Evolutionary conservation across 1,140 invertebrate genomes (phyloP).

Genomic region (Lordiphosa mommai): DNA sequence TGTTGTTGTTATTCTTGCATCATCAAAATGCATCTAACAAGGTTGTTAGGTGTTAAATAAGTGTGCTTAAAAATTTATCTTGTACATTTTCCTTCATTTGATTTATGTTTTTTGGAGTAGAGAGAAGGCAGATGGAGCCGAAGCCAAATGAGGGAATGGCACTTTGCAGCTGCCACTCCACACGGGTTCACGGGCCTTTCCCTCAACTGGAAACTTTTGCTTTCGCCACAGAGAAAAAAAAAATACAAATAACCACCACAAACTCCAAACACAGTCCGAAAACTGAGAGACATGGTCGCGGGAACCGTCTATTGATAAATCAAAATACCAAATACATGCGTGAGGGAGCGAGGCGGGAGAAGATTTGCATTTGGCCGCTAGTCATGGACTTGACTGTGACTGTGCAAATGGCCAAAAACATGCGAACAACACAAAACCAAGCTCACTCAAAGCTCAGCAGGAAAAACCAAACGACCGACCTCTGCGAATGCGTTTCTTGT

Average conservation of each 20-base stretch:
- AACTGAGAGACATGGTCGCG: background rate
- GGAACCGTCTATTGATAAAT: conserved; percentile 66
- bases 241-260: background rate
- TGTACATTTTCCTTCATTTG: conserved; percentile 76
- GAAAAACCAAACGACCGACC: conserved; percentile 22
- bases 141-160: conserved; percentile 21
- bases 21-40: conserved; percentile 78
- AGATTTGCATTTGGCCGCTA: conserved; percentile 69
- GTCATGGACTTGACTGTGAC: conserved; percentile 43
- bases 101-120: conserved; percentile 59
- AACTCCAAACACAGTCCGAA: background rate
- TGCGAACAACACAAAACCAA: conserved; percentile 44
- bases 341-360: conserved; percentile 15
- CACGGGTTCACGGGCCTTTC: conserved; percentile 33
- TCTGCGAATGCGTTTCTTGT: conserved; percentile 70
- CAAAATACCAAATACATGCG: conserved; percentile 68
- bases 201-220: conserved; percentile 52
- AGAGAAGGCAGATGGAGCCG: conserved; percentile 36
- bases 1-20: conserved; percentile 32
- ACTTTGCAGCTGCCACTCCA: conserved; percentile 43
- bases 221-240: conserved; percentile 47
- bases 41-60: conserved; percentile 79
- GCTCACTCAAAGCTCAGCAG: conserved; percentile 29
- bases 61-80: conserved; percentile 79
- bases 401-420: conserved; percentile 72